phyloP scores from a whole-genome alignment of 2,888 invertebrate species.

The Trichacis sp. region DNA sequence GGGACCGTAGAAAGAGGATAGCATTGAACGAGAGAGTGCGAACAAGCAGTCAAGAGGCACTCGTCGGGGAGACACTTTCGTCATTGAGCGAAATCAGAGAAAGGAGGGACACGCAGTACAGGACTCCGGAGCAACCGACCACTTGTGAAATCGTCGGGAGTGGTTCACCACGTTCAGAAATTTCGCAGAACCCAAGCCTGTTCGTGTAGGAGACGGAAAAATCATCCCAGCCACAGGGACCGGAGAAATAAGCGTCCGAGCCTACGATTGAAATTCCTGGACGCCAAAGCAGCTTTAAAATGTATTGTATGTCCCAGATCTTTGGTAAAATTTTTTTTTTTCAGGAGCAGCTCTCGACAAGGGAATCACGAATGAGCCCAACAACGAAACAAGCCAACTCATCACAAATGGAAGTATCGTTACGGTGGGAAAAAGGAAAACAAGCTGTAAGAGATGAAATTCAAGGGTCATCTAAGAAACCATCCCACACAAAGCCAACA shows the following conservation, averaged over 20 bases:
- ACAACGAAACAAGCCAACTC: background rate
- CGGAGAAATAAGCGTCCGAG: background rate
- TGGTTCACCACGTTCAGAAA: background rate
- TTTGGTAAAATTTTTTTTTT: constrained; percentile 12
- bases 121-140: constrained; percentile 28
- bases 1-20: background rate
- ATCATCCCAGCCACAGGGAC: background rate
- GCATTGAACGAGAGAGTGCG: background rate
- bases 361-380: background rate
- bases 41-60: background rate
- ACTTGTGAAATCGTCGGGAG: background rate
- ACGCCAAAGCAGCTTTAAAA: background rate
- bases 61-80: constrained; percentile 1
- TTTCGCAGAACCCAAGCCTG: background rate
- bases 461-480: background rate
- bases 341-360: constrained; percentile 16
- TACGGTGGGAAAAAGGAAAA: constrained; percentile 13
- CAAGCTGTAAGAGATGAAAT: constrained; percentile 10
- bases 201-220: background rate
- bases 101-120: background rate
- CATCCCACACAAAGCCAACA: background rate
- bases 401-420: background rate
- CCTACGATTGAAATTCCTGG: background rate
- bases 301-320: constrained; percentile 11
- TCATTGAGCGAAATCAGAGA: no score